Base-by-base conservation (phyloP, 2,113 vertebrate species). In the Crotalus horridus region DNA sequence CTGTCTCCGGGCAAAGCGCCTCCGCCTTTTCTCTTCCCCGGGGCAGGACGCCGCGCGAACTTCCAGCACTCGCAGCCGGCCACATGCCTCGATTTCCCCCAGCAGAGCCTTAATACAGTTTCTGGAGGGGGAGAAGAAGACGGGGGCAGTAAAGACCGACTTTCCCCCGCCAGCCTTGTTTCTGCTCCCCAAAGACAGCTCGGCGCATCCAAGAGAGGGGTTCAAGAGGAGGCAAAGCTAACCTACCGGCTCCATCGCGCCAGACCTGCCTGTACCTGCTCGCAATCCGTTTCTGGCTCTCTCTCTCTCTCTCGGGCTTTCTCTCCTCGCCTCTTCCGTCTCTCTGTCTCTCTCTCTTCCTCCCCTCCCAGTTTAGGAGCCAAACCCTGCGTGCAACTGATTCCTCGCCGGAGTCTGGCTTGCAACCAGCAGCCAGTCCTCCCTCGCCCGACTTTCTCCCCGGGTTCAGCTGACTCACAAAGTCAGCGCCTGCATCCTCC, bases 401-500 rank as follows among this genome's bases (percentile, higher is more conserved):
- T 51, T 48, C 23, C 56, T 20, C n/a, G 91, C 95, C 90, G 64
- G 64, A 33, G 86, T 58, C 89, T 89, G 90, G 61, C 54, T 54
- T 43, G 91, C 6, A 26, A 43, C 56, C 21, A 61, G 90, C 91
- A 92, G 46, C 48, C 69, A 90, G 51, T 85, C 69, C 29, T n/a
- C 24, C 74, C 94, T 43, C 51, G 55, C 56, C 26, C 91, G 87
- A 81, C 61, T 64, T 74, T 74, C 87, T 56, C 33, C 26, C 53
- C 2, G 3, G 87, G 87, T 92, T 85, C 92, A 89, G 92, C 92
- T 92, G 92, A 92, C 87, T 92, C 91, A 92, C 87, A 89, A 92
- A 92, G 87, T 92, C 87, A 33, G 89, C 86, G 89, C 88, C 4
- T 26, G 10, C 29, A 24, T 94, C 94, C 95, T 95, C 93, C 91